Base-by-base conservation (phyloP, 2,113 vertebrate species). In the Emydocephalus ijimae region DNA sequence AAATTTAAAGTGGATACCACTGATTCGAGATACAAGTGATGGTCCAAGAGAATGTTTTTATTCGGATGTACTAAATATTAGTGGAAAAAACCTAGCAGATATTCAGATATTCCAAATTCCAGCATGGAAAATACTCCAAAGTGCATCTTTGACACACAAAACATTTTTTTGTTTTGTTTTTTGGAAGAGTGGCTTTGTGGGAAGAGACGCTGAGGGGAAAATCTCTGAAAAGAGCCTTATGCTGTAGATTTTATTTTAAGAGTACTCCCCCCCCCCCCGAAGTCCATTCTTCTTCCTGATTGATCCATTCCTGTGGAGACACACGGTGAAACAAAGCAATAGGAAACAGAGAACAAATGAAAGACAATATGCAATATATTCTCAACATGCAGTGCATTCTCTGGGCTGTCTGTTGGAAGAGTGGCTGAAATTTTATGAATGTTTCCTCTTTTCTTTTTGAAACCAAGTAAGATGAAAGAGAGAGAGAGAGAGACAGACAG, bases 391-490 rank as follows among this genome's bases (percentile, higher is more conserved):
- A 34, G 69, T 39, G 18, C 7, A 21, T 39, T 21, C 18, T 11
- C 20, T 61, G 11, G 15, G 6, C 11, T 86, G 43, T 20, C 34
- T 59, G 45, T 23, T 43, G 45, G 48, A 87, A 26, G 50, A 26
- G 3, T 23, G 48, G n/a, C 85, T 48, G 12, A 54, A 4, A 69
- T n/a, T 39, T 15, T 21, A 69, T 20, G 54, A 92, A 87, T 15
- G 39, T 5, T 39, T 39, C 52, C 6, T 88, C 9, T 96, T 96
- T 95, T 92, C 95, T 54, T 88, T 59, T 95, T 85, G 55, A 93
- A 93, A 94, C 94, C 92, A 89, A 96, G 48, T 50, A 95, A 90
- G 85, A 90, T 1, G 9, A 81, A 74, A 18, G 69, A 93, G 1
- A 93, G 1, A 18, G 34, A 93, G 1, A 50, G 48, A 50, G 8